Conservation (phyloP, 2,888 invertebrate species). For the Drosophila buzzatii region DNA sequence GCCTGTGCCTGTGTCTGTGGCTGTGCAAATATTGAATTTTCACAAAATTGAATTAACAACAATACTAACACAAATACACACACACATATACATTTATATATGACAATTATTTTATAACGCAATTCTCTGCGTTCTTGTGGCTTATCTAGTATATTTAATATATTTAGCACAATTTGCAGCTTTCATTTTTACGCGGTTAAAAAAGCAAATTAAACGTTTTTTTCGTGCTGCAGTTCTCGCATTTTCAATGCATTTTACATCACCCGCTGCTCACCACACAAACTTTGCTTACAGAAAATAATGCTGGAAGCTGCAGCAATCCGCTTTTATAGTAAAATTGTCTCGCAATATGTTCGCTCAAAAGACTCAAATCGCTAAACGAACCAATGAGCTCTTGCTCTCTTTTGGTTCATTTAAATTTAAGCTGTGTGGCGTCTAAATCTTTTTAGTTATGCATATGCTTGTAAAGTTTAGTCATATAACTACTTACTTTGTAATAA, state of each 20-base stretch:
- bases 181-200: conserved; percentile 41
- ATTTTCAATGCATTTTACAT: conserved; percentile 19
- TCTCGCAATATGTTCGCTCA: conserved; percentile 11
- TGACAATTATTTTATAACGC: conserved; percentile 44
- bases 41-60: conserved; percentile 31
- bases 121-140: conserved; percentile 35
- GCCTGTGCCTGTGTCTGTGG: conserved; percentile 11
- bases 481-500: too few species aligned
- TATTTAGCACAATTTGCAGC: conserved; percentile 46
- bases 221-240: conserved; percentile 18
- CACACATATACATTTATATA: background rate
- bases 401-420: background rate
- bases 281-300: conserved; percentile 20
- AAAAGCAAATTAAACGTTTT: conserved; percentile 1
- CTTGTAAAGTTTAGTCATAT: too few species aligned
- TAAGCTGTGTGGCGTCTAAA: too few species aligned
- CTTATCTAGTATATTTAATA: conserved; percentile 24
- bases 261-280: conserved; percentile 5
- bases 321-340: conserved; percentile 26
- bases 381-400: conserved; percentile 12
- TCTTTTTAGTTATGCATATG: too few species aligned
- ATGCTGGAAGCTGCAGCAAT: conserved; percentile 30
- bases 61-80: conserved; percentile 9
- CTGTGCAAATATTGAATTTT: conserved; percentile 64
- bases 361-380: conserved; percentile 1